Conservation (phyloP, 2,888 invertebrate genomes). For the Apeira syringaria region DNA sequence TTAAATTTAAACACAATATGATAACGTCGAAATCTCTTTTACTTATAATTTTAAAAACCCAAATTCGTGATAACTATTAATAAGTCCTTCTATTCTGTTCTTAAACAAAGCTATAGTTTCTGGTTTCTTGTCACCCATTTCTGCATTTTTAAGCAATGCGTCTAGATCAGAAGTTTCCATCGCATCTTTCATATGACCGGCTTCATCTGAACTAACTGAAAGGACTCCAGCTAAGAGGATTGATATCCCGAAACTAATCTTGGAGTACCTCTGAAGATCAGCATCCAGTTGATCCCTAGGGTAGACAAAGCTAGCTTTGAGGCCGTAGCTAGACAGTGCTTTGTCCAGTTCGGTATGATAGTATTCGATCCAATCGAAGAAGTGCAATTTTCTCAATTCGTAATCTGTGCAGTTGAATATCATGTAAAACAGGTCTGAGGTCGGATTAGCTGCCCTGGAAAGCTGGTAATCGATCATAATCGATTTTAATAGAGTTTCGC, state of each 20-base stretch:
- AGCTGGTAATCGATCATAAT: neutral
- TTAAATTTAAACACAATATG: too few relatives aligned
- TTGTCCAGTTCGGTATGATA: neutral
- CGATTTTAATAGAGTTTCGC: neutral
- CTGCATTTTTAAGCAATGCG: neutral
- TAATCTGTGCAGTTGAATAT: neutral
- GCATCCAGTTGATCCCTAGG: neutral
- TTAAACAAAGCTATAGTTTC: slow-evolving; percentile 18
- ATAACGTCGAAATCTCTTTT: too few relatives aligned
- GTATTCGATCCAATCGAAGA: neutral
- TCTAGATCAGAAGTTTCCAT: slow-evolving; percentile 11
- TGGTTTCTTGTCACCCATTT: neutral
- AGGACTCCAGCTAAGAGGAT: slow-evolving; percentile 26
- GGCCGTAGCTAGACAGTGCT: neutral
- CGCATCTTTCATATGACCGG: slow-evolving; percentile 24
- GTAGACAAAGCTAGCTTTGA: neutral
- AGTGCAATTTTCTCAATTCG: neutral
- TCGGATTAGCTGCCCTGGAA: neutral
- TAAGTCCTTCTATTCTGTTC: slow-evolving; percentile 26
- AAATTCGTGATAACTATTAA: slow-evolving; percentile 24
- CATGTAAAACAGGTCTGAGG: neutral
- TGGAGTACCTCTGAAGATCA: neutral
- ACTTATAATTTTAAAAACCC: slow-evolving; percentile 9
- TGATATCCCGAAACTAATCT: neutral
- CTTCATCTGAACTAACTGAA: slow-evolving; percentile 32